phyloP scores from a whole-genome alignment of 2,888 invertebrate species.

The Tromatobia lineatoria region DNA sequence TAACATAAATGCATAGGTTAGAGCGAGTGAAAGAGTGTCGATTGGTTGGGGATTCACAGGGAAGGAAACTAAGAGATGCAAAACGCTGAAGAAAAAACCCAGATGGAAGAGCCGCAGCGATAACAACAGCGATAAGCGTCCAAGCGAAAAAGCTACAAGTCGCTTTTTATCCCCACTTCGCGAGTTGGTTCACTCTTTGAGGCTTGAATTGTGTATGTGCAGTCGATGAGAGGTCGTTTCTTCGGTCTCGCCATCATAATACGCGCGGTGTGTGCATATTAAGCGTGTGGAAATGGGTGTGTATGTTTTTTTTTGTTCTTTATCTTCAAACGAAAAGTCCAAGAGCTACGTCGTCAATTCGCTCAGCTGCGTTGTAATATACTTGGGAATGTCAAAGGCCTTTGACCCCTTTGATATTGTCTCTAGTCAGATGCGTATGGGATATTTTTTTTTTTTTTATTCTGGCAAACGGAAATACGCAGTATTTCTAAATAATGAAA shows the following conservation, averaged over 20 bases:
- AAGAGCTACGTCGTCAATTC: neutral
- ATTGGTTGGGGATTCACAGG: no score
- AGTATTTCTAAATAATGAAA: no score
- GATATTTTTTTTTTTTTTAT: neutral
- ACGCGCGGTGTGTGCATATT: neutral
- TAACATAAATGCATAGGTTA: no score
- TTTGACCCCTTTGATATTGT: neutral
- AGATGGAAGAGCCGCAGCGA: neutral
- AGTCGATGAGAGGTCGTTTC: slow-evolving; percentile 10
- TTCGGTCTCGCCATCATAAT: neutral
- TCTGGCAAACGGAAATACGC: neutral
- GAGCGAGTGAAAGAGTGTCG: no score
- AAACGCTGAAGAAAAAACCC: neutral
- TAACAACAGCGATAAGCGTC: slow-evolving; percentile 3
- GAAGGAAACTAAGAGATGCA: no score
- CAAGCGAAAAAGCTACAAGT: neutral
- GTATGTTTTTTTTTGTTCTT: neutral
- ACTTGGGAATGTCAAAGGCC: neutral
- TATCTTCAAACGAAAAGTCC: slow-evolving; percentile 2
- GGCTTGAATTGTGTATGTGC: neutral
- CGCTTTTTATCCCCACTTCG: neutral
- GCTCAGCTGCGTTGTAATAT: neutral
- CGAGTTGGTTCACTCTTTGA: neutral
- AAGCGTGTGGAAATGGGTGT: no score
- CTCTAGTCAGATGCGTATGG: neutral